Evolutionary conservation across 2,113 vertebrate species (phyloP), one percentile per base, ranked within the genome.

Genomic region (Eclectus roratus): DNA sequence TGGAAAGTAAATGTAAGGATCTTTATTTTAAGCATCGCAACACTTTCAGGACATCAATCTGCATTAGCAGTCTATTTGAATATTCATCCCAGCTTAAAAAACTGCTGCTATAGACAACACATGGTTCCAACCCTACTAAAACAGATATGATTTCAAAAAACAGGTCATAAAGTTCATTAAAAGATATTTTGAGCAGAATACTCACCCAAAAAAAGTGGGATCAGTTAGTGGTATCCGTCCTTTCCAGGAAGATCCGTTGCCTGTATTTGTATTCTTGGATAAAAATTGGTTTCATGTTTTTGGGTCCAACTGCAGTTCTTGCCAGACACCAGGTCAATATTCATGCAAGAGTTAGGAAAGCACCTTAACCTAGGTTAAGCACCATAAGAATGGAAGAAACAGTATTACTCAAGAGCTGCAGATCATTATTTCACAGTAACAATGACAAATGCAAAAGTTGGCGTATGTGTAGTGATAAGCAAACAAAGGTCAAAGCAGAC

Each of bases 301-400:
- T 31, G n/a, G 14, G 39, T 35, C 39, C 17, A 68, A 1, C 7
- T 49, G 37, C 27, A n/a, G 50, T 10, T 23, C 41, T n/a, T 28
- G 16, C 9, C 73, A 31, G n/a, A 46, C 11, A 6, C 35, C 19
- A 39, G 24, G 27, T 5, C 2, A 0, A 25, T 25, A 13, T 7
- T 55, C 23, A 3, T 6, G 23, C 16, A n/a, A 29, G 27, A 28
- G 27, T 24, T 14, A 17, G 31, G 31, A 44, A 19, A 24, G 16
- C 18, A 12, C 21, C 4, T 33, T 31, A 64, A 80, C 23, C 53
- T 18, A 29, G 7, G 10, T 47, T 80, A 47, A 63, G 12, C 10
- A 8, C 17, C 39, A 29, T 19, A 9, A 28, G 37, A 55, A 52
- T 7, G n/a, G 29, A 33, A 55, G 23, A 79, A 55, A 55, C 2